Conservation (phyloP, 30 jellyfish, hydroid and myxozoan genomes). For the Rhopilema esculentum region DNA sequence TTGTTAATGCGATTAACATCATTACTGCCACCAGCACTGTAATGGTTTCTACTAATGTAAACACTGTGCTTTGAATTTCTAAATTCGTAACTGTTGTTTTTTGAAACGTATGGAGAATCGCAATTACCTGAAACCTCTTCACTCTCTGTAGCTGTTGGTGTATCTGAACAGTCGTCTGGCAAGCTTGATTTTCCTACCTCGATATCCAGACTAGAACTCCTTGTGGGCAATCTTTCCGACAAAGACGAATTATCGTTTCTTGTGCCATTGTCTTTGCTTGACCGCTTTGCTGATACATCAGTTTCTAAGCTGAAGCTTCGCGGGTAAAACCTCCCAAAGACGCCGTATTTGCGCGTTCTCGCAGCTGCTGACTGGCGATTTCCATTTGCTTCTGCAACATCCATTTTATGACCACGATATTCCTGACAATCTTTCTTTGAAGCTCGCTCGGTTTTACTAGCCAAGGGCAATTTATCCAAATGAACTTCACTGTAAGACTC, state of each 20-base stretch:
- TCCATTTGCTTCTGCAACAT: neutral
- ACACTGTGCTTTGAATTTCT: neutral
- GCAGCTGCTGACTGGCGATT: neutral
- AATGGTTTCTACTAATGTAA: neutral
- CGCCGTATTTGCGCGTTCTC: conserved; percentile 26
- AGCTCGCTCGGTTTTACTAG: neutral
- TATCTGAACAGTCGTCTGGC: conserved; percentile 7
- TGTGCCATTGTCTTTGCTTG: neutral
- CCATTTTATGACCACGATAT: neutral
- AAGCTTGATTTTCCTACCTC: conserved; percentile 5
- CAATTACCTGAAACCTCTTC: neutral
- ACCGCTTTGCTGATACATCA: conserved; percentile 2
- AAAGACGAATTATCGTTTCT: neutral
- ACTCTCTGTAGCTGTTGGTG: neutral
- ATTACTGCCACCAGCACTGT: neutral
- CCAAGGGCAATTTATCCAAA: neutral
- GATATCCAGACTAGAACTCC: conserved; percentile 41
- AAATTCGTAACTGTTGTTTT: neutral
- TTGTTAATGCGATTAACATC: neutral
- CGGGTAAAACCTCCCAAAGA: conserved; percentile 9
- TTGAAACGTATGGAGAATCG: neutral
- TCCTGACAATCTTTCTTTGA: neutral
- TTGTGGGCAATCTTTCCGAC: neutral
- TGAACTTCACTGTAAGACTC: neutral
- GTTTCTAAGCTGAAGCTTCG: conserved; percentile 41